Base-by-base conservation (phyloP, 2,888 invertebrate species). In the Drosophila monieri region DNA sequence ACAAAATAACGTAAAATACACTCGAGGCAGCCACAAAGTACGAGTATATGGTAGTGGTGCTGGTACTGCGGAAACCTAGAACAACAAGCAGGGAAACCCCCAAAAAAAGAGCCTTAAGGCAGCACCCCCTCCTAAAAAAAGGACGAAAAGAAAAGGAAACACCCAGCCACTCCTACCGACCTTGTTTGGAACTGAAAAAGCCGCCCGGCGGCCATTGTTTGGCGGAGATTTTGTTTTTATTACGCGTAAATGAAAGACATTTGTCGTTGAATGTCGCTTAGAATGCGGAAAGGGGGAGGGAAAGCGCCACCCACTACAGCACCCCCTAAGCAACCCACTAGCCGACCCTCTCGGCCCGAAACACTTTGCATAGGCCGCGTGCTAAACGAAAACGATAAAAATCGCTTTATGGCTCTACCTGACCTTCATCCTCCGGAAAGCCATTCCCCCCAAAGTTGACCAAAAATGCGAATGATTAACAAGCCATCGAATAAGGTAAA, bases 181-280 rank as follows among this genome's bases (percentile, higher is more conserved):
- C 53, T 10, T 14, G 9, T n/a, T 10, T 39, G 37, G 37, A 32
- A 18, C 48, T 37, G 35, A 32, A 39, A 64, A 66, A 66, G 52
- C 54, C 59, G 49, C 60, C 69, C 47, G 54, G 51, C 49, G 80
- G 77, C 78, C 79, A 78, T 78, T 78, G 64, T 67, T 79, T 48
- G 48, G 32, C 52, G 62, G 61, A 78, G 85, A 85, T 85, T 85
- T 79, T 47, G 53, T 64, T 74, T 85, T 85, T 85, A 85, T 80
- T 78, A 85, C 69, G 75, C 85, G 85, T 75, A 79, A 80, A 85
- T 78, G 66, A 78, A 85, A 72, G 76, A 75, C 81, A 85, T 85
- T 79, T 80, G 67, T 67, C 72, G 72, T 74, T 64, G 71, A 52
- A 56, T 60, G 54, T 69, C 56, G 55, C 53, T 18, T 21, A 21